Evolutionary conservation across 2,113 vertebrate genomes (phyloP), one percentile per base, ranked within the genome.

Genomic region (Carollia perspicillata): DNA sequence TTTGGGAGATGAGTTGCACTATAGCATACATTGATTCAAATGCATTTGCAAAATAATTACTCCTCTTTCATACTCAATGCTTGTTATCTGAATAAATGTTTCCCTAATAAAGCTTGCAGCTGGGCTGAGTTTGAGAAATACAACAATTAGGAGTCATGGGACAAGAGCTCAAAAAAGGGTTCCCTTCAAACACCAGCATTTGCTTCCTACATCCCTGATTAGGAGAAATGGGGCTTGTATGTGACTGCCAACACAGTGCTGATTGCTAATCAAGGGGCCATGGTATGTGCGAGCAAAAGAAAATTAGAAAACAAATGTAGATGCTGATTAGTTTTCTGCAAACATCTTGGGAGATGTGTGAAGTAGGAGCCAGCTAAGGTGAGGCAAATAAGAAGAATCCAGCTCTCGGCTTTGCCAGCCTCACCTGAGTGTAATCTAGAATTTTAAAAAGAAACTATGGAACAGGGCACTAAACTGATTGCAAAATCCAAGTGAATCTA

Each of bases 31-130:
- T 65, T 8, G 37, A 97, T 95, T 95, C 94, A 94, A 96, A 93
- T 26, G 79, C 89, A 95, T 93, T 97, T 94, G 90, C 93, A 89
- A 95, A 97, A 94, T 96, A 97, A 98, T 95, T 91, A 97, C 55
- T 94, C 83, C 37, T 89, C 93, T 96, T 97, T 91, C 95, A 96
- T 89, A 78, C 89, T 37, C 40, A 2, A 80, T 75, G 66, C 91
- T 96, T 97, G 94, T 97, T 98, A 97, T 97, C 94, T 93, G 96
- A 97, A 98, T 98, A 97, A 97, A 97, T 97, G 95, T 97, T 97
- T 97, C 79, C 86, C 96, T 97, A 97, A 96, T 97, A 97, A 93
- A 97, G 96, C 97, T 80, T 94, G 96, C 97, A 98, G 97, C 96
- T 97, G 97, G 97, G 95, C 91, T 97, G 93, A 95, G 94, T 96